Evolutionary conservation across 2,888 invertebrate species (phyloP).

Genomic region (Andrena minutula): DNA sequence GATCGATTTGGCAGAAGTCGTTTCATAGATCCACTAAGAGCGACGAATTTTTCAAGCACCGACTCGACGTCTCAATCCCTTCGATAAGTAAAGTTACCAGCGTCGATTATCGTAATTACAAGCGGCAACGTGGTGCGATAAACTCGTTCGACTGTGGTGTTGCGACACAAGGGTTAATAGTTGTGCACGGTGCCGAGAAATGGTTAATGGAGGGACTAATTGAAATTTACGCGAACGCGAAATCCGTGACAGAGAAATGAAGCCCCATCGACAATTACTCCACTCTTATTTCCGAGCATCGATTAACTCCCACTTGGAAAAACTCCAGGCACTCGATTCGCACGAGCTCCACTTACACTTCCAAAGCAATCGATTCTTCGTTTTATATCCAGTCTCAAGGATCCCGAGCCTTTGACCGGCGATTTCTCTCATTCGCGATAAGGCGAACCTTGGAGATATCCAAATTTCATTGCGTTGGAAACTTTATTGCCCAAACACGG

Average conservation of each 20-base stretch:
- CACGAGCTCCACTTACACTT: not conserved
- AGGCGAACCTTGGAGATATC: not conserved
- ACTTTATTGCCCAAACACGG: conserved; percentile 4
- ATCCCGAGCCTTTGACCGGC: not conserved
- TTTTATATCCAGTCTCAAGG: not conserved
- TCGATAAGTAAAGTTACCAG: not conserved
- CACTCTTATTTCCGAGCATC: not conserved
- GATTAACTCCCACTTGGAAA: not conserved
- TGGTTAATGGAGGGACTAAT: conserved; percentile 37
- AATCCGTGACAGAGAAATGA: conserved; percentile 7
- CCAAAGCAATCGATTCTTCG: not conserved
- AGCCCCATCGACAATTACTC: not conserved
- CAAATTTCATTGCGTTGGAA: conserved; percentile 13
- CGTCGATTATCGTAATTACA: conserved; percentile 36
- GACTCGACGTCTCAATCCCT: not conserved
- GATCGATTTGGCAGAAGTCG: not conserved
- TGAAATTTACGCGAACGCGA: conserved; percentile 39
- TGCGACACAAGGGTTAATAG: conserved; percentile 37
- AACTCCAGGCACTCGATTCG: not conserved
- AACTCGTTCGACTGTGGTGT: conserved; percentile 12
- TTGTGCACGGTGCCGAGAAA: conserved; percentile 14
- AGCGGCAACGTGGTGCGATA: conserved; percentile 16
- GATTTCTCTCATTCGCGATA: not conserved
- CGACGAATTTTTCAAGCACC: not conserved
- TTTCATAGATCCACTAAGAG: not conserved